A percentile compares a stretch with the other conserved stretches of the same genome.
These are phyloP conservation scores for Panzeria rudis DNA, from an alignment of 2,888 invertebrate genomes.

Conservation along the genomic window DNA sequence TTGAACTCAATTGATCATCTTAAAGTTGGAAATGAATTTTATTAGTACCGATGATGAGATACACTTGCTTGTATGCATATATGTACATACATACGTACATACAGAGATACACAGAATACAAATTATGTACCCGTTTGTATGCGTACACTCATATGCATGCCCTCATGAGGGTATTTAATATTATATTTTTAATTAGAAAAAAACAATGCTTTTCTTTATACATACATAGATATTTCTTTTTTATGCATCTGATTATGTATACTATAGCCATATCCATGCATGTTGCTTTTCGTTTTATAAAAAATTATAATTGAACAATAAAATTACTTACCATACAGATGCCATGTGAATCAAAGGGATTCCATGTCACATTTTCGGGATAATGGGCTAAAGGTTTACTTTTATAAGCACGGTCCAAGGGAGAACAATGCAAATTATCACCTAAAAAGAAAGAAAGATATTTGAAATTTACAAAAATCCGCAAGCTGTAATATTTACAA, in stretches of 20 bases:
- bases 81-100: not conserved
- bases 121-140: too few species aligned
- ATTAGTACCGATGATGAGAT: slow-evolving; percentile 11
- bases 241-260: not conserved
- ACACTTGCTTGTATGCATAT: not conserved
- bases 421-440: slow-evolving; percentile 93
- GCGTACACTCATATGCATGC: not conserved
- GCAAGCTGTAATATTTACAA: too few species aligned
- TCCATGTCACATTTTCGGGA: slow-evolving; percentile 94
- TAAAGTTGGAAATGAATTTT: slow-evolving; percentile 57
- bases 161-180: slow-evolving; percentile 8
- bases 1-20: slow-evolving; percentile 73
- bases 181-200: slow-evolving; percentile 29
- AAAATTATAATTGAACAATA: not conserved
- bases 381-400: slow-evolving; percentile 97
- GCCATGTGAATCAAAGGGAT: slow-evolving; percentile 97
- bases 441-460: slow-evolving; percentile 85
- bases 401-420: slow-evolving; percentile 97
- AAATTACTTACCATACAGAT: slow-evolving; percentile 92
- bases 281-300: not conserved
- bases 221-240: not conserved
- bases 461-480: slow-evolving; percentile 1
- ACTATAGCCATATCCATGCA: not conserved
- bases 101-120: not conserved
- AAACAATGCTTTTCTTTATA: slow-evolving; percentile 52